Conservation (phyloP, 2,888 invertebrate genomes). For the Lacanobia wlatinum region DNA sequence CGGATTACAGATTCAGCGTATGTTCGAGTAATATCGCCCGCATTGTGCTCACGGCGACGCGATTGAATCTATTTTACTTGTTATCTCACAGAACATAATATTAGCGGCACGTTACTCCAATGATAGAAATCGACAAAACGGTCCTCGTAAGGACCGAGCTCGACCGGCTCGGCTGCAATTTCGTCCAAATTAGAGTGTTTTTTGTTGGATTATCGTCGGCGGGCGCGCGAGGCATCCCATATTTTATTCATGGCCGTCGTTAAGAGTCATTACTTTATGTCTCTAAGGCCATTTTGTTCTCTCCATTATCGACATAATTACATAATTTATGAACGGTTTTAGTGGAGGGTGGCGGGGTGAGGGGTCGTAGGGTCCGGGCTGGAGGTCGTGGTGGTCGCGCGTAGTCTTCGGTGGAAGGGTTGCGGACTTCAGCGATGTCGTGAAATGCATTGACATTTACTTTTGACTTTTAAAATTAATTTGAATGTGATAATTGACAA, state of each 20-base stretch:
- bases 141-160: background rate
- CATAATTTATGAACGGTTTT: conserved; percentile 60
- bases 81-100: conserved; percentile 16
- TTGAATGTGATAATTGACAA: too few relatives aligned
- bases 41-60: background rate
- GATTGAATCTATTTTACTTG: conserved; percentile 9
- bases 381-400: background rate
- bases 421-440: conserved; percentile 44
- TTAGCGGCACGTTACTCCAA: conserved; percentile 17
- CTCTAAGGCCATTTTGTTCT: conserved; percentile 57
- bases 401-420: conserved; percentile 37
- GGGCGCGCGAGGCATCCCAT: conserved; percentile 52
- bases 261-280: conserved; percentile 65
- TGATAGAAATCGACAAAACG: conserved; percentile 37
- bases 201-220: conserved; percentile 50
- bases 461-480: too few relatives aligned
- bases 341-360: conserved; percentile 20
- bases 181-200: conserved; percentile 45
- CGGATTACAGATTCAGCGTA: conserved; percentile 9
- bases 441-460: too few relatives aligned
- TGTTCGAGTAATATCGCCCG: conserved; percentile 25
- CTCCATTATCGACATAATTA: conserved; percentile 67
- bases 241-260: conserved; percentile 63
- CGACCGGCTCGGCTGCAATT: conserved; percentile 25
- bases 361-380: background rate